Base-by-base conservation (phyloP, 2,797 vertebrate species). In the Hypotaenidia philippensis region DNA sequence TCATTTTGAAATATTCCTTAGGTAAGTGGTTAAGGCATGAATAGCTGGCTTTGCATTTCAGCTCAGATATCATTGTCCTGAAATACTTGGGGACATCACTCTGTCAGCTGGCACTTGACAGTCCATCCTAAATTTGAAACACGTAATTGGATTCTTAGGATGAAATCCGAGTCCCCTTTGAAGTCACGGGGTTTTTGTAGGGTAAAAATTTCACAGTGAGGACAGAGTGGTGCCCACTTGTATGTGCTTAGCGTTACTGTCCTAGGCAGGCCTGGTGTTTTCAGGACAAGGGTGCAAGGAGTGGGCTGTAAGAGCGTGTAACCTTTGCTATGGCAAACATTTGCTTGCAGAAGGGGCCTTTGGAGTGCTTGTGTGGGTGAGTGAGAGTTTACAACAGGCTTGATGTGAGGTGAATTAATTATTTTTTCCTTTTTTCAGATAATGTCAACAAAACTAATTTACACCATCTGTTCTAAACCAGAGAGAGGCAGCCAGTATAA, bases 81-180 rank as follows among this genome's bases (percentile, higher is more conserved):
- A 94, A 96, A 91, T 94, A 94, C 86, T 70, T 90, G 74, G 68
- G 85, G 68, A 79, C 93, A 89, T 84, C 59, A 94, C 52, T 87
- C 87, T 94, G 92, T 96, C 87, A 95, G 91, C 93, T 96, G 95
- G 93, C 85, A 61, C 77, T 93, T 89, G 85, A 84, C 83, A 90
- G 64, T 45, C 85, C 78, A n/a, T 88, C 88, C 94, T 94, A 91
- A 93, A 95, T 93, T 87, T 91, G 96, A 94, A 94, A 93, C 82
- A 64, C 0, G 75, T 94, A 94, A 93, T 94, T 84, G 83, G 89
- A 96, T 97, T 96, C 95, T 84, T 82, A 5, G n/a, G 81, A 70
- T 93, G 96, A 95, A 95, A 95, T 93, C 49, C 0, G 8, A 96
- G 77, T 92, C 66, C 83, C 66, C 75, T 94, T 94, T 94, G 95